Base-by-base conservation (phyloP, 2,113 vertebrate genomes). In the Pungitius pungitius region DNA sequence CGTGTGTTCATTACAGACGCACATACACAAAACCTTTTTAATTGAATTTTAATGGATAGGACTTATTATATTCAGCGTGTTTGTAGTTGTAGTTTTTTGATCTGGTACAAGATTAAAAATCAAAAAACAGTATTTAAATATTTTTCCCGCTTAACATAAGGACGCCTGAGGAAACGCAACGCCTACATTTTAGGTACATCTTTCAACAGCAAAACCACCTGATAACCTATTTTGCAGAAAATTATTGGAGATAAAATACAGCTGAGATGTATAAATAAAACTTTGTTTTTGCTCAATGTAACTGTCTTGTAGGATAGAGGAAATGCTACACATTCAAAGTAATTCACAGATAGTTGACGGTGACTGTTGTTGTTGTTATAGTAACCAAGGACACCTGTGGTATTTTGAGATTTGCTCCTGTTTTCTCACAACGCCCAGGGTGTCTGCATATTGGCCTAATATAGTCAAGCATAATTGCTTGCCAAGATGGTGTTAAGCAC, bases 1-100 rank as follows among this genome's bases (percentile, higher is more conserved):
- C 76, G 91, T 93, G 90, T 92, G 24, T 90, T 92, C 9, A 80
- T 92, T 84, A 47, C 24, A 56, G n/a, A 37, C 18, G 4, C 26
- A 39, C 22, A 24, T 8, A 64, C 15, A 73, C 11, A 14, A 56
- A 57, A 24, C 51, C 6, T 8, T 62, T 12, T 17, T 39, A 70
- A 24, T 54, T 20, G 4, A 5, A 3, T 51, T 65, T 39, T 20
- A 54, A 30, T 24, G 0, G 9, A 20, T 51, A 33, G 3, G n/a
- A n/a, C n/a, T n/a, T n/a, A n/a, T n/a, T n/a, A n/a, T n/a, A n/a
- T n/a, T n/a, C n/a, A n/a, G n/a, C n/a, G n/a, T n/a, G n/a, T n/a
- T n/a, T n/a, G n/a, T n/a, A n/a, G n/a, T n/a, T n/a, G n/a, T n/a
- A 52, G 64, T 6, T 20, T 69, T 24, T 33, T 42, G n/a, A 24